Base-by-base conservation (phyloP, 2,797 vertebrate species). In the Hirundo rustica region DNA sequence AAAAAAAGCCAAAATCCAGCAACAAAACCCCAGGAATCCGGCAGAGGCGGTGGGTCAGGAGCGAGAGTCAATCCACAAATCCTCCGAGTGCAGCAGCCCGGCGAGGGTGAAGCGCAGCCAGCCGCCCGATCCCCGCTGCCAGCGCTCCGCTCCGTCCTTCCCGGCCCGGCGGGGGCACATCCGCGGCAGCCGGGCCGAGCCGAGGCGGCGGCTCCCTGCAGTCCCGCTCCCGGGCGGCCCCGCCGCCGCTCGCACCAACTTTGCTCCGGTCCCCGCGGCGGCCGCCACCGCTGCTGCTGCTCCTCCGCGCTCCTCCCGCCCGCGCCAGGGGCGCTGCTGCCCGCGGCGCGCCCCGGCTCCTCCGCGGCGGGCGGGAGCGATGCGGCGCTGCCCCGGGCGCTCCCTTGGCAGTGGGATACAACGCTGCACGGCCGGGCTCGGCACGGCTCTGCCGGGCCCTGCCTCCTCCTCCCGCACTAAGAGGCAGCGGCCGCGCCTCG, bases 381-480 rank as follows among this genome's bases (percentile, higher is more conserved):
- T 50, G 79, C 40, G 73, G 73, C 65, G 75, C 80, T 85, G 38
- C 85, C 65, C 88, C 11, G 7, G 29, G 75, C 70, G 60, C 76
- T 81, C 76, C 85, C 61, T 73, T 21, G 18, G 12, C 62, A 5
- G 4, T 17, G 11, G 38, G 67, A 71, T 44, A 40, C 25, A 18
- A 16, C 34, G 18, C 84, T 53, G 9, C 40, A 7, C 68, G 23
- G 48, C 71, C 36, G 36, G 11, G 84, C 51, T 65, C 14, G 13
- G 38, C 64, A 20, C 66, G 64, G 78, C 70, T 78, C 92, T 85
- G 62, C 76, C 91, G 82, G 82, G 77, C 85, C 70, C 42, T 40
- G 44, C 86, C 74, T 85, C 83, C 95, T 67, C 75, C 93, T 78
- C 89, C 61, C 88, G 80, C 89, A 73, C 95, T 90, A 96, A 96